Evolutionary conservation across 2,888 invertebrate genomes (phyloP), one percentile per base, ranked within the genome.

Genomic region (Encarsia formosa): DNA sequence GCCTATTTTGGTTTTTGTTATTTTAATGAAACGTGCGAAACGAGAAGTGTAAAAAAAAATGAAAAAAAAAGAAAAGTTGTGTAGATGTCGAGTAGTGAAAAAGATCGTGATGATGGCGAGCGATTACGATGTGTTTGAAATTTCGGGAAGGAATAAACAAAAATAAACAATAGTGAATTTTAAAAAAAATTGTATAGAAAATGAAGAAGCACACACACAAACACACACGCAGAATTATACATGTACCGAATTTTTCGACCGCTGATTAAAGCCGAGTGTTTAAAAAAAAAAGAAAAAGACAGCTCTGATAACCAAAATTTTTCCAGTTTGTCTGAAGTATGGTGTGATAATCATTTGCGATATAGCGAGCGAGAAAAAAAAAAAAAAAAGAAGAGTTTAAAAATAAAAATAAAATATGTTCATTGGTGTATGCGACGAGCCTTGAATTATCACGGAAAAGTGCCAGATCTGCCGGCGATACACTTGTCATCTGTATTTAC

Each of bases 1-100:
- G 52, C 45, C 23, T 45, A 58, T 41, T 65, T 65, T 65, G 59
- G 63, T 64, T 67, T 64, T 64, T 64, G 68, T 67, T 69, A 64
- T 64, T 63, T 63, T 60, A 65, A 65, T 62, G 52, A 64, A 64
- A 65, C 61, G 63, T 63, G 53, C 49, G 55, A 48, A 56, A 45
- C 54, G 54, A 54, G 47, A 53, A 46, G 52, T 47, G 52, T 50
- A 58, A 22, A 51, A 45, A 54, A n/a, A n/a, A n/a, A n/a, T n/a
- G n/a, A n/a, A n/a, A n/a, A n/a, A n/a, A n/a, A 38, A 51, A 39
- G 29, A 26, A 15, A 48, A 44, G 22, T 20, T 41, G 48, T 35
- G 42, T 18, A 48, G 35, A 22, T 18, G 29, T 18, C 44, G 44
- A 32, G 39, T 47, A 26, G 29, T 46, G 23, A n/a, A n/a, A n/a